A percentile compares a stretch with the other conserved stretches of the same genome.
Evolutionary conservation across 2,797 vertebrate species (phyloP).

Genomic region (Sebastes iracundus): DNA sequence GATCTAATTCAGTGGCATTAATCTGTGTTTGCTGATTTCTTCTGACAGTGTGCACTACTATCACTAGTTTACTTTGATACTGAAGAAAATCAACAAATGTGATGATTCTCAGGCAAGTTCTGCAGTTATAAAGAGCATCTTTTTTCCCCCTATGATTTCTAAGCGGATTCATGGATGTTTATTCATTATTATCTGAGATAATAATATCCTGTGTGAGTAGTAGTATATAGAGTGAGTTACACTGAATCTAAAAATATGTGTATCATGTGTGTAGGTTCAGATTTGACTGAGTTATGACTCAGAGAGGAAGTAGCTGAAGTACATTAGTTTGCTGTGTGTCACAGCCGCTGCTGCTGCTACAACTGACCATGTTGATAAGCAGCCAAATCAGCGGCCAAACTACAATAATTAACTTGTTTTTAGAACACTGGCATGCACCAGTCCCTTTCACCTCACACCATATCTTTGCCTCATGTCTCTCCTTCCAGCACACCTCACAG

Average conservation of each 20-base stretch:
- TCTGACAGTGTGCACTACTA: too few relatives aligned
- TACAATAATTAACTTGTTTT: not conserved
- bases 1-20: too few relatives aligned
- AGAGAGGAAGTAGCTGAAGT: not conserved
- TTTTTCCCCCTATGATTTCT: too few relatives aligned
- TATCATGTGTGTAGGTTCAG: not conserved
- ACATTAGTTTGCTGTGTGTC: not conserved
- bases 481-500: not conserved
- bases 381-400: not conserved
- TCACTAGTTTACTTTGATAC: not conserved
- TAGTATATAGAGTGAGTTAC: not conserved
- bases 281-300: not conserved
- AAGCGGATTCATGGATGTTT: not conserved
- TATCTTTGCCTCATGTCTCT: not conserved
- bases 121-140: not conserved
- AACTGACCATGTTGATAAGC: not conserved
- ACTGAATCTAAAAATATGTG: not conserved
- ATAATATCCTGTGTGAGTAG: not conserved
- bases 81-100: not conserved
- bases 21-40: too few relatives aligned
- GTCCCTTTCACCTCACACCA: not conserved
- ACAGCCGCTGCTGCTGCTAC: not conserved
- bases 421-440: not conserved
- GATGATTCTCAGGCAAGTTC: not conserved
- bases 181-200: not conserved